These are phyloP conservation scores for Epinotia bilunana DNA, from an alignment of 2,888 invertebrate genomes.

Conservation along the genomic window DNA sequence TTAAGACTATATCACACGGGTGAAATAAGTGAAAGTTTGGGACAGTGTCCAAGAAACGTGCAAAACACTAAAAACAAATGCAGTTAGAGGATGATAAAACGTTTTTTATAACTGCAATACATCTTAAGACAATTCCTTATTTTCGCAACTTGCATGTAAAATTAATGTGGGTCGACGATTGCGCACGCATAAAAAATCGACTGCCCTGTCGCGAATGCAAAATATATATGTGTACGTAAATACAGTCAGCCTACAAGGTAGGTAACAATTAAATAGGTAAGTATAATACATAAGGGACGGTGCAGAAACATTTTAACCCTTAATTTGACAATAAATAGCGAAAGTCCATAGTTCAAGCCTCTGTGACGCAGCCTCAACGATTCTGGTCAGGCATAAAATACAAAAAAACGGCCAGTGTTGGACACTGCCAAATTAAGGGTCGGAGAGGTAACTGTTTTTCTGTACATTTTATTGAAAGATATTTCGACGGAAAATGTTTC, in stretches of 20 bases:
- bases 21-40: slow-evolving; percentile 1
- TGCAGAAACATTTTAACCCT: neutral
- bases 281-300: neutral
- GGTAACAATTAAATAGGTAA: neutral
- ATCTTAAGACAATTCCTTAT: slow-evolving; percentile 40
- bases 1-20: too few relatives aligned
- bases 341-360: too few relatives aligned
- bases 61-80: slow-evolving; percentile 17
- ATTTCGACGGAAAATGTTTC: too few relatives aligned
- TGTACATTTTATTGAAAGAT: too few relatives aligned
- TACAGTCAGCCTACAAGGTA: slow-evolving; percentile 9
- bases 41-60: neutral
- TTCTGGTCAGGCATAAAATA: too few relatives aligned
- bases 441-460: too few relatives aligned
- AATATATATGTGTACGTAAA: slow-evolving; percentile 9
- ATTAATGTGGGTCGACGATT: slow-evolving; percentile 37
- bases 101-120: slow-evolving; percentile 37
- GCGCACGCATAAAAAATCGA: slow-evolving; percentile 32
- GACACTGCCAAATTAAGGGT: too few relatives aligned
- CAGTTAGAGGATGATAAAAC: slow-evolving; percentile 26
- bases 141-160: slow-evolving; percentile 37
- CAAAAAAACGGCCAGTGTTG: too few relatives aligned
- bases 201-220: slow-evolving; percentile 33
- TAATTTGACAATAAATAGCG: too few relatives aligned
- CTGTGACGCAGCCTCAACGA: too few relatives aligned